Conservation (phyloP, 1,140 invertebrate species). For the Epicauta chinensis region DNA sequence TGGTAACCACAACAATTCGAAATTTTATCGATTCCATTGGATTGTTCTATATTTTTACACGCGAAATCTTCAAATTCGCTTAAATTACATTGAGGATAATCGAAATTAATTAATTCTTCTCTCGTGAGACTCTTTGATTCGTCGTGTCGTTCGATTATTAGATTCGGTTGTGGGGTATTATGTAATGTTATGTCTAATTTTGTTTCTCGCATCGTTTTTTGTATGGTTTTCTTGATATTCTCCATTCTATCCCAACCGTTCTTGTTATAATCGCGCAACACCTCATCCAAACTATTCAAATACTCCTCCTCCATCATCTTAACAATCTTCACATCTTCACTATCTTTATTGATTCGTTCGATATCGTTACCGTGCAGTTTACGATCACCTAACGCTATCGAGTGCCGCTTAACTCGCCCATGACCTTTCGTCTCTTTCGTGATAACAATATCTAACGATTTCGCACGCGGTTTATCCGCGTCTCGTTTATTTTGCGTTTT, state of each 20-base stretch:
- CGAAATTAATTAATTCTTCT: no score
- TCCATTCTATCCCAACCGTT: constrained; percentile 25
- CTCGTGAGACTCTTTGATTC: no score
- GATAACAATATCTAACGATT: constrained; percentile 16
- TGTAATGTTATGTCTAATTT: no score
- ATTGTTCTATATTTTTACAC: no score
- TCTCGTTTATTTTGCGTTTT: constrained; percentile 5
- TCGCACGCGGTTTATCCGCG: constrained; percentile 3
- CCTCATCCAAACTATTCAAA: constrained; percentile 24
- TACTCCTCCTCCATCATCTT: constrained; percentile 28
- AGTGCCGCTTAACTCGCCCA: constrained; percentile 4
- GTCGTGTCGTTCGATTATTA: no score
- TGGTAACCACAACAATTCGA: no score
- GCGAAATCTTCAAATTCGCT: no score
- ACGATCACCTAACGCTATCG: neutral
- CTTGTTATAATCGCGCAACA: constrained; percentile 1
- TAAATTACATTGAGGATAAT: no score
- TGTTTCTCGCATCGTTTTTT: neutral
- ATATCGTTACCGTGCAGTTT: constrained; percentile 11
- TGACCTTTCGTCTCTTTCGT: constrained; percentile 4
- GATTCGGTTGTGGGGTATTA: no score
- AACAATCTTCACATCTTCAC: constrained; percentile 1
- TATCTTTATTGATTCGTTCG: constrained; percentile 10
- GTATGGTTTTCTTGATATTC: constrained; percentile 20
- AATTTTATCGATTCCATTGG: no score